Base-by-base conservation (phyloP, 1,140 invertebrate species). In the Calycopis cecrops region DNA sequence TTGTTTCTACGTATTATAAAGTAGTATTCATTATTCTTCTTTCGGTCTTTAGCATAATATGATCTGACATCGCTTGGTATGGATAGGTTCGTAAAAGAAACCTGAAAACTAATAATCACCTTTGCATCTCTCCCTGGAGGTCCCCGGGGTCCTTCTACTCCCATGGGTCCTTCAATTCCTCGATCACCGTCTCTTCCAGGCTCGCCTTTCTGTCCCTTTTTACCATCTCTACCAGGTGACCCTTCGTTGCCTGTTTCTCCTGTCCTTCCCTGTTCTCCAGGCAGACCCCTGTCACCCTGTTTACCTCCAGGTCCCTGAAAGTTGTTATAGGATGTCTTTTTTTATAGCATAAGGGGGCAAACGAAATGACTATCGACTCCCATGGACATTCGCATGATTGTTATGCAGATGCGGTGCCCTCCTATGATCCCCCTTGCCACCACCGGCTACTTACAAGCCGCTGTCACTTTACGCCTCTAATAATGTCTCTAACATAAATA, bases 121-220 rank as follows among this genome's bases (percentile, higher is more conserved):
- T 63, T 60, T 55, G 21, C 14, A 9, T 44, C 59, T 35, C 37
- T 42, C 21, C 64, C 62, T 47, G 64, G 61, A 35, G 38, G 55
- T 34, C 67, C 70, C 3, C 48, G 61, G 0, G 54, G 61, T 47
- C 70, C 70, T 33, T 44, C 52, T 9, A 54, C 56, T 14, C 68
- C 62, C 0, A 17, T 47, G 12, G 49, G 54, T 35, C 67, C 70
- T 40, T 35, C 35, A 3, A 38, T 42, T 12, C 71, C 71, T 1
- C n/a, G 35, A 7, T 33, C 42, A 3, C 69, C 67, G 51, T 73
- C 67, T 53, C 21, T 67, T 3, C 73, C 73, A 1, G 69, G 55
- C 51, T 70, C 63, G 2, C 75, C 75, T 53, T 64, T 65, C 50
- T 57, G 48, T 6, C 75, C 77, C 52, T 38, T 63, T 48, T 67